Percentiles rank a stretch among this genome's conserved stretches.
Evolutionary conservation across 2,113 vertebrate genomes (phyloP).

Genomic region (Rhea pennata): DNA sequence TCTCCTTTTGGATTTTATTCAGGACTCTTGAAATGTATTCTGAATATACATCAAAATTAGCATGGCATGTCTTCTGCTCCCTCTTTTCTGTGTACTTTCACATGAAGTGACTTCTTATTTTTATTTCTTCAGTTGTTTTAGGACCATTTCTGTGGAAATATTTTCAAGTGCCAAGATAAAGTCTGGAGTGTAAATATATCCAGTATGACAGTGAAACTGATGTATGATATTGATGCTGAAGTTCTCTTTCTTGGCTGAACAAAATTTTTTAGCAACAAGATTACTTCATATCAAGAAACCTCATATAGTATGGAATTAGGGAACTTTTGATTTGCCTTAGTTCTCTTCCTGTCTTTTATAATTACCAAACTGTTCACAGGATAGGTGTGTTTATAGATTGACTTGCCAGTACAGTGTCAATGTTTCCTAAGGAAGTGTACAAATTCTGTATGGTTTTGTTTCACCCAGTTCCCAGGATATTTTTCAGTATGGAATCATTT

Average conservation of each 20-base stretch:
- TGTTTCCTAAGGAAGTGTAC: neutral
- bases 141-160: neutral
- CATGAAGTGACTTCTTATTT: neutral
- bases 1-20: neutral
- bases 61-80: neutral
- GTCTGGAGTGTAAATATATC: neutral
- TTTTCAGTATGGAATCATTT: neutral
- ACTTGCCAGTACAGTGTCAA: neutral
- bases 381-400: neutral
- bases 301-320: neutral
- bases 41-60: neutral
- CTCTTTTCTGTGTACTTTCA: neutral
- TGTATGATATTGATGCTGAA: neutral
- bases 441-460: neutral
- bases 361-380: neutral
- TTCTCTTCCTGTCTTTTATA: neutral
- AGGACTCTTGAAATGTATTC: accelerated
- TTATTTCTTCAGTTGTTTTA: neutral
- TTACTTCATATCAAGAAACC: neutral
- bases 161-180: too few species aligned
- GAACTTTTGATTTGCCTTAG: neutral
- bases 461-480: neutral
- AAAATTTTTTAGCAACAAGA: neutral
- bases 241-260: neutral
- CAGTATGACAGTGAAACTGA: neutral